These are phyloP conservation scores for Entomobrya multifasciata DNA, from an alignment of 2,888 invertebrate genomes.

Conservation along the genomic window DNA sequence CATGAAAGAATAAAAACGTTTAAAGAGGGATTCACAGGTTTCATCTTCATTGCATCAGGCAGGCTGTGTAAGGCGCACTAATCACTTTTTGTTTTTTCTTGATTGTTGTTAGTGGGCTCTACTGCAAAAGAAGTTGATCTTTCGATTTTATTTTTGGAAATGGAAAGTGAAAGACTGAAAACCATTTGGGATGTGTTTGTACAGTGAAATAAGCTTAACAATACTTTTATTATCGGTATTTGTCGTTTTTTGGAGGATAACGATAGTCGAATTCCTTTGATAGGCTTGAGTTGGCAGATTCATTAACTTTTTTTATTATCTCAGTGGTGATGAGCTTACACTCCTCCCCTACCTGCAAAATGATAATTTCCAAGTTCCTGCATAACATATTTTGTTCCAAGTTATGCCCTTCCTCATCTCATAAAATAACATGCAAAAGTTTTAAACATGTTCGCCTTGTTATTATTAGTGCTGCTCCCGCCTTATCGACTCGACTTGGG, in stretches of 20 bases:
- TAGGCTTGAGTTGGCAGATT: not conserved
- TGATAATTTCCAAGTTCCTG: slow-evolving; percentile 1
- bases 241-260: too few relatives aligned
- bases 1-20: too few relatives aligned
- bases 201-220: too few relatives aligned
- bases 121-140: not conserved
- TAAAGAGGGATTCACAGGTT: not conserved
- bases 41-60: too few relatives aligned
- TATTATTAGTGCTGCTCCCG: not conserved
- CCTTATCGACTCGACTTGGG: too few relatives aligned
- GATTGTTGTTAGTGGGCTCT: not conserved
- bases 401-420: slow-evolving; percentile 10
- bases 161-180: too few relatives aligned
- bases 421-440: not conserved
- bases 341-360: too few relatives aligned
- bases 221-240: too few relatives aligned
- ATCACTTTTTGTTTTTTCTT: not conserved
- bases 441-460: not conserved
- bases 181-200: too few relatives aligned
- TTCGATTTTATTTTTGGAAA: too few relatives aligned
- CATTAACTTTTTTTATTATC: not conserved
- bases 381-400: slow-evolving; percentile 29
- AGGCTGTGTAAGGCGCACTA: too few relatives aligned
- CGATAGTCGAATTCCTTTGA: not conserved
- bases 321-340: too few relatives aligned